Percentiles rank a stretch among this genome's conserved stretches.
Evolutionary conservation across 2,797 vertebrate species (phyloP).

Genomic region (Cirrhinus molitorella): DNA sequence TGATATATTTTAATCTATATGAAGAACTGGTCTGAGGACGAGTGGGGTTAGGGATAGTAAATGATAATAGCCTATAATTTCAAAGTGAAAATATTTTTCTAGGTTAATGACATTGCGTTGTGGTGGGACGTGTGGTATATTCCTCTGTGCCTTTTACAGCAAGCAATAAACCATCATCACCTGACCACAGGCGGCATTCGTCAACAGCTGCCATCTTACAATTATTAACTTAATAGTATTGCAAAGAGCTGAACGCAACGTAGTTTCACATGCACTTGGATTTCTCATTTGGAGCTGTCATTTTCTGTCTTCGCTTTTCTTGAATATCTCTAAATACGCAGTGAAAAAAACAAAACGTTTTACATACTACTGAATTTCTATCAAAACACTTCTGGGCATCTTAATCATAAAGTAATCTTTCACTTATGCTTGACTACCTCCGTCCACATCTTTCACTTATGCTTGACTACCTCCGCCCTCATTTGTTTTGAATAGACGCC

Average conservation of each 20-base stretch:
- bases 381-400: neutral
- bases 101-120: no score
- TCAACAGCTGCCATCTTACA: constrained; percentile 28
- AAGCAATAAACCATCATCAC: constrained; percentile 13
- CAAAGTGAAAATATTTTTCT: neutral
- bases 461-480: neutral
- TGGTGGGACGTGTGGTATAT: neutral
- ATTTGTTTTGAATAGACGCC: neutral
- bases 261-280: neutral
- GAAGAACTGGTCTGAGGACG: no score
- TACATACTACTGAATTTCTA: neutral
- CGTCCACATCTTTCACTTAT: neutral
- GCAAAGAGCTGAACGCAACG: neutral
- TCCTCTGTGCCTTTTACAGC: neutral
- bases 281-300: neutral
- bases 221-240: constrained; percentile 7
- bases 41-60: neutral
- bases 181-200: neutral
- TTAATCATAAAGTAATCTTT: neutral
- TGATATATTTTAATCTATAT: neutral
- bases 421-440: neutral
- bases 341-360: neutral
- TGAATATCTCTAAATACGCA: neutral
- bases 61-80: neutral
- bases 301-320: neutral